Evolutionary conservation across 2,888 invertebrate genomes (phyloP).

Genomic region (Trisateles emortualis): DNA sequence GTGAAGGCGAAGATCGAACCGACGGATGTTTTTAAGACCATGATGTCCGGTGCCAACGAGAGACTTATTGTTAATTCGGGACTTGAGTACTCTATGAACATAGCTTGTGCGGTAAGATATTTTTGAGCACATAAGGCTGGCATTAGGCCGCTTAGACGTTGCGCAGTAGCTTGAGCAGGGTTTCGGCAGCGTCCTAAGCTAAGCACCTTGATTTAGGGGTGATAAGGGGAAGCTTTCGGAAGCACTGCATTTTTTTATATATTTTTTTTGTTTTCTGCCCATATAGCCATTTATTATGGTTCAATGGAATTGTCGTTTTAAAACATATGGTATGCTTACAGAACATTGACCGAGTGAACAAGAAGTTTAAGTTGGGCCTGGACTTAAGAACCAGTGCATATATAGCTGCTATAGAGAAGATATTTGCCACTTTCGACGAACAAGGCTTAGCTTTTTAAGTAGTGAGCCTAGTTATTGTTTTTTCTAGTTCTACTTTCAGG

Average conservation of each 20-base stretch:
- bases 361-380: conserved; percentile 90
- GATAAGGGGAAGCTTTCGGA: too few species aligned
- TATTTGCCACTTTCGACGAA: conserved; percentile 97
- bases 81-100: conserved; percentile 93
- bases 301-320: too few species aligned
- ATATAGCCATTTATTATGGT: too few species aligned
- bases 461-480: too few species aligned
- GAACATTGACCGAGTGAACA: conserved; percentile 89
- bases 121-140: background rate
- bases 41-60: conserved; percentile 93
- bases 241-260: too few species aligned
- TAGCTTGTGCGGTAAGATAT: conserved; percentile 87
- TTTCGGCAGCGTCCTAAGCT: too few species aligned
- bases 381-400: conserved; percentile 98
- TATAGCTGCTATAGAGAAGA: conserved; percentile 98
- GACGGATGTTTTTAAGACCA: conserved; percentile 89
- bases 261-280: too few species aligned
- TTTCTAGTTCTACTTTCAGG: too few species aligned
- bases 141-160: too few species aligned
- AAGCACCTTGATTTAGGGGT: too few species aligned
- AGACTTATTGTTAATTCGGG: conserved; percentile 95
- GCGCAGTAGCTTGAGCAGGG: too few species aligned
- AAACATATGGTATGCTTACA: conserved; percentile 60
- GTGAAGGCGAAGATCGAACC: conserved; percentile 86
- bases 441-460: conserved; percentile 96